Percentiles rank a stretch among this genome's conserved stretches.
Conservation (phyloP, 2,888 invertebrate genomes). For the Ditula angustiorana region DNA sequence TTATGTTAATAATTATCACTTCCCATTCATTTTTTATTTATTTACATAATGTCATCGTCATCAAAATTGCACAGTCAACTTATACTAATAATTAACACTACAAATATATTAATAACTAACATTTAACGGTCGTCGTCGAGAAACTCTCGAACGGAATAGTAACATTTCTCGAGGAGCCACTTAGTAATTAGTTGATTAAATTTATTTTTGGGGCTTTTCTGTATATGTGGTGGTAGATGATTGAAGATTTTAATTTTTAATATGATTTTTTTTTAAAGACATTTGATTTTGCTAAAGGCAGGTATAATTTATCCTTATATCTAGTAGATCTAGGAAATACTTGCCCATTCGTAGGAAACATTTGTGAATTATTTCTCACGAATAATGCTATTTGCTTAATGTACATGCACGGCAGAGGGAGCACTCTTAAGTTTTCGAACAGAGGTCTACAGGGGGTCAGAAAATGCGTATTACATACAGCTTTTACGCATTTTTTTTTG, state of each 20-base stretch:
- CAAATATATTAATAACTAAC: no score
- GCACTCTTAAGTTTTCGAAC: no score
- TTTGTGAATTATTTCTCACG: background rate
- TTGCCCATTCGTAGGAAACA: background rate
- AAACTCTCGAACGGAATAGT: no score
- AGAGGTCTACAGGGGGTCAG: background rate
- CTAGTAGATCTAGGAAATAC: background rate
- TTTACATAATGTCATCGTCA: no score
- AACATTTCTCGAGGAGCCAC: no score
- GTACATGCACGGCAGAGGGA: background rate
- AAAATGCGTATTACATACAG: slow-evolving; percentile 5
- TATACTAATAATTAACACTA: no score
- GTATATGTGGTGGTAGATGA: background rate
- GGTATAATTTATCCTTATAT: no score
- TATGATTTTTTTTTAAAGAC: background rate
- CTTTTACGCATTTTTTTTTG: slow-evolving; percentile 11
- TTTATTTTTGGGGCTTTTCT: background rate
- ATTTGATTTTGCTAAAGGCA: background rate
- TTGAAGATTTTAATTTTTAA: background rate
- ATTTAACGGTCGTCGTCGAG: no score
- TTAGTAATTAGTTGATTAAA: background rate
- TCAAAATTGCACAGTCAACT: no score
- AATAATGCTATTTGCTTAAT: background rate
- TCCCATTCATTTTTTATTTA: no score
- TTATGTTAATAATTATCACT: no score